Evolutionary conservation across 2,113 vertebrate genomes (phyloP), one percentile per base, ranked within the genome.

Genomic region (Ciconia boyciana): DNA sequence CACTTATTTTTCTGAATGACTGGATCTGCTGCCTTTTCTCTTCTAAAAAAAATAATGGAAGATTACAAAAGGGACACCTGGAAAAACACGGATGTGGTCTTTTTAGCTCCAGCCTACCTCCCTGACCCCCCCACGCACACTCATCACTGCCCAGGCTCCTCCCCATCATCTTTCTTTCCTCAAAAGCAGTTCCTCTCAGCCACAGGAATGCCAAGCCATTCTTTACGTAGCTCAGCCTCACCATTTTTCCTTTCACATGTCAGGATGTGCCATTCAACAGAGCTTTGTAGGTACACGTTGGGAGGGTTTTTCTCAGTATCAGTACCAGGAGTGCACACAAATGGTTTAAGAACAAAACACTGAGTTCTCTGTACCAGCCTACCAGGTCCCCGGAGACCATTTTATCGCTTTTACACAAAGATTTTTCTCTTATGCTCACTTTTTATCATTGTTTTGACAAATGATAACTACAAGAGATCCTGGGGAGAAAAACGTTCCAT

Each of bases 41-140:
- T 90, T 87, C 70, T 83, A 97, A 98, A 97, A 97, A 96, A 97
- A 98, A 96, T 1, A 48, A 97, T 79, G 96, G 95, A 92, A 94
- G 96, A 98, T 97, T 97, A 98, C 97, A 98, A 98, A 98, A 96
- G 97, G 95, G 96, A 97, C 98, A 99, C 97, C 98, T 98, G 98
- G 98, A 97, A 98, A 96, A 98, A 98, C 97, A 97, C 10, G 82
- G 97, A 98, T 96, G 93, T 87, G 87, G 92, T 96, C 96, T 97
- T 92, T 95, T 97, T 55, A 87, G 93, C 93, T 95, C 76, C 96
- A 97, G 96, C 87, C 89, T 84, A 52, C 66, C 87, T 75, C 68
- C 75, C 72, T 29, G 26, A 52, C 17, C 1, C 31, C 24, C 19
- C 32, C n/a, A 6, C 0, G 0, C 54, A 80, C 31, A 31, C 65